These are phyloP conservation scores for Trissolcus basalis DNA, from an alignment of 1,140 invertebrate genomes.

Conservation along the genomic window DNA sequence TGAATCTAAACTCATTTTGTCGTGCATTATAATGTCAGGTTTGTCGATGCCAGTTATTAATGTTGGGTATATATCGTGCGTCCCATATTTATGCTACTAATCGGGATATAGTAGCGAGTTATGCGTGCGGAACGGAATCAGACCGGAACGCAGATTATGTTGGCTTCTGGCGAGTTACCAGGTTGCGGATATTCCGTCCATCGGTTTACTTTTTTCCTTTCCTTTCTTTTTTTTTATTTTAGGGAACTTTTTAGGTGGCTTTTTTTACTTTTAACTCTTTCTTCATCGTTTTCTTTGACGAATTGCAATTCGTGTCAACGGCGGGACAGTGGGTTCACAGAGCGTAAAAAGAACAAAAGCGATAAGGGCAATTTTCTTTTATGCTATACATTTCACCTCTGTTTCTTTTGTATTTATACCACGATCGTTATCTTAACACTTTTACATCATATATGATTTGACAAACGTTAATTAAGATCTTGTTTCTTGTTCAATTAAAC, in stretches of 20 bases:
- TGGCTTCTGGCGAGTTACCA: slow-evolving; percentile 34
- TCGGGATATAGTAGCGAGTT: slow-evolving; percentile 30
- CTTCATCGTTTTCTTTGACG: slow-evolving; percentile 48
- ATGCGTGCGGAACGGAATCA: slow-evolving; percentile 39
- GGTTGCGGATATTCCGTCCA: slow-evolving; percentile 4
- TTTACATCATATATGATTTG: slow-evolving; percentile 16
- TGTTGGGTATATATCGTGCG: slow-evolving; percentile 18
- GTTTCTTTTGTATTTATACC: slow-evolving; percentile 33
- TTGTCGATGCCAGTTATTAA: slow-evolving; percentile 36
- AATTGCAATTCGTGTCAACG: slow-evolving; percentile 57
- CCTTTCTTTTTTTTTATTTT: slow-evolving; percentile 37
- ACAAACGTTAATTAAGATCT: slow-evolving; percentile 10
- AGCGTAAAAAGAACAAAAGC: slow-evolving; percentile 37
- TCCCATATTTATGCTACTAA: slow-evolving; percentile 33
- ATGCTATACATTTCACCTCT: slow-evolving; percentile 30
- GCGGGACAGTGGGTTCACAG: slow-evolving; percentile 20
- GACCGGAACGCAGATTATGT: slow-evolving; percentile 44
- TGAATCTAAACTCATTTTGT: slow-evolving; percentile 55
- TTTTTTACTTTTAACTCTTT: slow-evolving; percentile 12
- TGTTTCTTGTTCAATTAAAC: neutral
- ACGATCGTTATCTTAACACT: slow-evolving; percentile 38
- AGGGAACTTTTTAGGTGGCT: neutral
- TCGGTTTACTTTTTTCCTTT: slow-evolving; percentile 2
- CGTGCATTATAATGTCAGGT: slow-evolving; percentile 35
- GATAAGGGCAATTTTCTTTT: slow-evolving; percentile 51